These are phyloP conservation scores for Palythoa heliodiscus DNA, from an alignment of 92 coral and sea anemone genomes.

Conservation along the genomic window DNA sequence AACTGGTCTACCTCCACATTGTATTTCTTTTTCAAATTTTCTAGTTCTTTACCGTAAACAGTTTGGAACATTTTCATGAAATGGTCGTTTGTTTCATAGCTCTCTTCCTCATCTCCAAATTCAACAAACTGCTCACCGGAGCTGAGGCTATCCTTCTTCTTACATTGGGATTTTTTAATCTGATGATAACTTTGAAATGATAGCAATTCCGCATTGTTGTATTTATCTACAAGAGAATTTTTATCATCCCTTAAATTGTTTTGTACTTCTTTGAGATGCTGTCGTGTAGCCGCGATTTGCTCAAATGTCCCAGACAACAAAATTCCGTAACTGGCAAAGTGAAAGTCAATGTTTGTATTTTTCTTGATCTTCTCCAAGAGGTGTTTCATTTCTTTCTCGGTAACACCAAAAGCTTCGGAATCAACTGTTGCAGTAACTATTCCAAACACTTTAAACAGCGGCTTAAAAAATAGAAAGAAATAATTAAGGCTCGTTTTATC, in stretches of 20 bases:
- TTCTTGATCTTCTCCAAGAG: conserved; percentile 2
- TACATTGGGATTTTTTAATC: too few species aligned
- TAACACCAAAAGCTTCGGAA: background rate
- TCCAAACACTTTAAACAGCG: background rate
- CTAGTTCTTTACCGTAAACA: background rate
- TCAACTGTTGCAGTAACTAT: conserved; percentile 12
- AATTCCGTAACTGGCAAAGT: background rate
- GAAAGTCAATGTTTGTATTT: conserved; percentile 2
- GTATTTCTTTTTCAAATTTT: background rate
- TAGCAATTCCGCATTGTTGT: too few species aligned
- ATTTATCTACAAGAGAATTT: background rate
- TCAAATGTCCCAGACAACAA: conserved; percentile 38
- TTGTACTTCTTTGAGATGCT: background rate
- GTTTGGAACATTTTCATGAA: conserved; percentile 21
- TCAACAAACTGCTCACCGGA: background rate
- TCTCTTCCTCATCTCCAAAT: background rate
- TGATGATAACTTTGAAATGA: too few species aligned
- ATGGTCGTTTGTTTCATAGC: conserved; percentile 8
- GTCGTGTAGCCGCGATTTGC: conserved; percentile 33
- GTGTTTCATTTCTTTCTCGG: background rate
- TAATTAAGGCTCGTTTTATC: too few species aligned
- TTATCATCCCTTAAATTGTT: background rate
- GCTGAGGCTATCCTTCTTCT: too few species aligned
- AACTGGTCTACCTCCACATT: background rate
- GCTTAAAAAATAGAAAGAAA: background rate